These are phyloP conservation scores for Tuta absoluta DNA, from an alignment of 2,888 invertebrate genomes.

Conservation along the genomic window DNA sequence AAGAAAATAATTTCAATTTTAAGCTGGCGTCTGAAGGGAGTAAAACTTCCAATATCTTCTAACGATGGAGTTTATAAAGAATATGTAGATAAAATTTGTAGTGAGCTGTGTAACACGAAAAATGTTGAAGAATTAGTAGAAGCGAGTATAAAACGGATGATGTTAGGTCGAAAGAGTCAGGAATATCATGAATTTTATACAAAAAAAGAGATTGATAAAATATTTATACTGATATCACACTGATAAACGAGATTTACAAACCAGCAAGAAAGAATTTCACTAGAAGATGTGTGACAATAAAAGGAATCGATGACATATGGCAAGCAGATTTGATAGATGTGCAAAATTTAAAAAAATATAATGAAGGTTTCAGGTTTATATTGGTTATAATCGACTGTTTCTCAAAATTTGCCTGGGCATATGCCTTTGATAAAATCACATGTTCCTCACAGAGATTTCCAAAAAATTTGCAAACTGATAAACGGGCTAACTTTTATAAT, in stretches of 20 bases:
- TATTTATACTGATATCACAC: slow-evolving; percentile 9
- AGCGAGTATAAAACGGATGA: too few relatives aligned
- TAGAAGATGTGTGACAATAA: slow-evolving; percentile 44
- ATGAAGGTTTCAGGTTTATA: slow-evolving; percentile 31
- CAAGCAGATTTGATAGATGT: slow-evolving; percentile 58
- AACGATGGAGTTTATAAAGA: slow-evolving; percentile 10
- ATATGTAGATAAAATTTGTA: slow-evolving; percentile 11
- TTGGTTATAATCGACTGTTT: slow-evolving; percentile 11
- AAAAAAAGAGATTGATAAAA: not conserved
- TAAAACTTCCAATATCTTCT: not conserved
- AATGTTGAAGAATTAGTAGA: too few relatives aligned
- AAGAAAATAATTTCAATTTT: not conserved
- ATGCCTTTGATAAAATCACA: not conserved
- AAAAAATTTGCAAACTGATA: not conserved
- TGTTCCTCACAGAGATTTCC: not conserved
- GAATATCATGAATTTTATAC: not conserved
- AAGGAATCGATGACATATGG: slow-evolving; percentile 58
- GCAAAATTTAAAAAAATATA: slow-evolving; percentile 28
- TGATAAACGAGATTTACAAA: slow-evolving; percentile 31
- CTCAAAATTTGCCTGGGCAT: too few relatives aligned
- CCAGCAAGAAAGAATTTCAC: slow-evolving; percentile 46
- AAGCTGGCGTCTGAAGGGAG: not conserved
- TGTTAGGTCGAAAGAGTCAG: too few relatives aligned
- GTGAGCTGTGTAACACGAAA: not conserved
- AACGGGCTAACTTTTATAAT: slow-evolving; percentile 36